These are phyloP conservation scores for Bilobella aurantiaca DNA, from an alignment of 1,140 invertebrate species.

Conservation along the genomic window DNA sequence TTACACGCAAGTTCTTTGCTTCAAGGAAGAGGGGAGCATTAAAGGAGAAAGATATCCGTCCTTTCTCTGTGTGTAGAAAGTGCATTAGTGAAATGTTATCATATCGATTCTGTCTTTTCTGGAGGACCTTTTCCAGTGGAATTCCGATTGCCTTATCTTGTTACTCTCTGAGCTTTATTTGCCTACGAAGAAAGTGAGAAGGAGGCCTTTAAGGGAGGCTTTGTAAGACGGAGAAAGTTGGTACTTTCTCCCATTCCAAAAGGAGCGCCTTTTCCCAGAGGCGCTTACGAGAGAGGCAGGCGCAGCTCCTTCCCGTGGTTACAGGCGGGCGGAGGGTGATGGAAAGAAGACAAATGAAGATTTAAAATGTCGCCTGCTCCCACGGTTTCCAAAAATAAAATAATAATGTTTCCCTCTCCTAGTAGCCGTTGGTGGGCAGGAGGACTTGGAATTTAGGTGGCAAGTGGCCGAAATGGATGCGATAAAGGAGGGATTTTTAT, in stretches of 20 bases:
- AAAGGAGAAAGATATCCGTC: not conserved
- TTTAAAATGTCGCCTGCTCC: not conserved
- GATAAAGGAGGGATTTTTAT: conserved; percentile 1
- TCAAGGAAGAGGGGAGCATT: conserved; percentile 1
- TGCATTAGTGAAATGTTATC: conserved; percentile 14
- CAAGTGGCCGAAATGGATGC: conserved; percentile 1
- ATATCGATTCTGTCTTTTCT: conserved; percentile 22
- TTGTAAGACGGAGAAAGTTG: conserved; percentile 1
- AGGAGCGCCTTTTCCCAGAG: not conserved
- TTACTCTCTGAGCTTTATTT: conserved; percentile 18
- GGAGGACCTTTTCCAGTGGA: conserved; percentile 14
- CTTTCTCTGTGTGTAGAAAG: not conserved
- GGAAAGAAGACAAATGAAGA: not conserved
- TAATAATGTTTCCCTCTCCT: not conserved
- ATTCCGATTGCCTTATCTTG: conserved; percentile 22
- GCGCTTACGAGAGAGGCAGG: not conserved
- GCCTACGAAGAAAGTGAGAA: conserved; percentile 7
- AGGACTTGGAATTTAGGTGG: not conserved
- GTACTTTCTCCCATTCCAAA: not conserved
- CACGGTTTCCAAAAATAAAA: not conserved
- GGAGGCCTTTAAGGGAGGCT: not conserved
- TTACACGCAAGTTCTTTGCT: conserved; percentile 22
- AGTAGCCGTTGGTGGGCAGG: not conserved
- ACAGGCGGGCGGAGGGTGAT: not conserved
- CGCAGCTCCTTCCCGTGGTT: not conserved